Base-by-base conservation (phyloP, 2,113 vertebrate genomes). In the Hassar affinis region DNA sequence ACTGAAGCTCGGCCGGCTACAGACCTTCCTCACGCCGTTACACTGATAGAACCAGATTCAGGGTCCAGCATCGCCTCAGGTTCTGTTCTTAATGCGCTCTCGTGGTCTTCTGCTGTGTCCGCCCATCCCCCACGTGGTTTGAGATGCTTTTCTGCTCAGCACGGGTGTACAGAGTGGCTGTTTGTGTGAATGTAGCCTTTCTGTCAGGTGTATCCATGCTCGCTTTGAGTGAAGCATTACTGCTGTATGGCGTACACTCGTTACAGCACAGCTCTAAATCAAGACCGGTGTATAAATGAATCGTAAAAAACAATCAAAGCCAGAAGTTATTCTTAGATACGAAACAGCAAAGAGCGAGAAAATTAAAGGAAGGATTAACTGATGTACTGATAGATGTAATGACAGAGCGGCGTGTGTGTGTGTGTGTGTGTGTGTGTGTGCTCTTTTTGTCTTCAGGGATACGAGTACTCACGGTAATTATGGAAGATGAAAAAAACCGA, bases 381-480 rank as follows among this genome's bases (percentile, higher is more conserved):
- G 86, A 87, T 87, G 80, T 22, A 69, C 80, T 87, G 86, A 87
- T 85, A 87, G 85, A 77, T n/a, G 6, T 85, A 80, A 83, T 87
- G 79, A 83, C 69, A 45, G 35, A 69, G 80, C 72, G 69, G 78
- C 22, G 64, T 79, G 25, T 47, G 78, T 47, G 38, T 62, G 78
- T 30, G 57, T 33, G 49, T 38, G 74, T 51, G 78, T 47, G 47
- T 64, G 38, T 47, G 33, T 22, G 52, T 68, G 78, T n/a, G 38
- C 25, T 68, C 59, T 82, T 57, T 87, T 74, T 76, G 61, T 79
- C 83, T 82, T 79, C 56, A 57, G 82, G 74, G 74, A 78, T 79
- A 56, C 52, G 66, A 84, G 62, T 68, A 82, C 78, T 49, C 75
- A 79, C 47, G n/a, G 83, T 85, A 87, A 87, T 87, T 87, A 87